These are phyloP conservation scores for Autographa gamma DNA, from an alignment of 2,888 invertebrate species.

Conservation along the genomic window DNA sequence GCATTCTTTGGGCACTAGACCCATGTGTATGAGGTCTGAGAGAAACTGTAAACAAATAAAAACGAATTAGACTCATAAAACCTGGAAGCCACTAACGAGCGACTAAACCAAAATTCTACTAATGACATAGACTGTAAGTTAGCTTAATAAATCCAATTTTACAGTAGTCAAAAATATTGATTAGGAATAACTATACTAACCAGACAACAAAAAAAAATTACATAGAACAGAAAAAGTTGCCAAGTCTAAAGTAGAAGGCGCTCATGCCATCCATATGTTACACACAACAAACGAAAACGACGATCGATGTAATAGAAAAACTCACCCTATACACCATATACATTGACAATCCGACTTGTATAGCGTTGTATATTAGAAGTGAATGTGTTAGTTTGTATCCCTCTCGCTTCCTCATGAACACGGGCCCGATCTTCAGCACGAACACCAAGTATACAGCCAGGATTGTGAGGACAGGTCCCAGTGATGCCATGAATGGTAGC, in stretches of 20 bases:
- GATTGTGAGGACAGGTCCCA: constrained; percentile 93
- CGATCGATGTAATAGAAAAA: constrained; percentile 18
- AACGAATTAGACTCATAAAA: neutral
- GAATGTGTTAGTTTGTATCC: constrained; percentile 93
- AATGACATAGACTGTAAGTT: neutral
- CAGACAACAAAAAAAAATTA: no score
- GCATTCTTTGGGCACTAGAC: constrained; percentile 73
- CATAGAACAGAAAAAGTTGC: no score
- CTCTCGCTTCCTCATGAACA: constrained; percentile 95
- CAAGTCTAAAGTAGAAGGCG: neutral
- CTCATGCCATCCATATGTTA: neutral
- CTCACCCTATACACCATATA: constrained; percentile 95
- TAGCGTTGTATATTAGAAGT: constrained; percentile 94
- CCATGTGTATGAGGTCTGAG: constrained; percentile 70
- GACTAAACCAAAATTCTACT: no score
- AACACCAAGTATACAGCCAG: constrained; percentile 92
- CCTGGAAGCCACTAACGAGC: neutral
- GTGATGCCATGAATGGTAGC: constrained; percentile 94
- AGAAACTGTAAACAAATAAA: constrained; percentile 70
- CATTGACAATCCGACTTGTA: constrained; percentile 95
- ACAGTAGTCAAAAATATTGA: no score
- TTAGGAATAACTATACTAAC: no score
- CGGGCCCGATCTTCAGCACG: constrained; percentile 94
- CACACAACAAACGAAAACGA: neutral
- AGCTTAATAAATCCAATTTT: no score